These are phyloP conservation scores for Amblyraja radiata DNA, from an alignment of 2,797 vertebrate species.

Conservation along the genomic window DNA sequence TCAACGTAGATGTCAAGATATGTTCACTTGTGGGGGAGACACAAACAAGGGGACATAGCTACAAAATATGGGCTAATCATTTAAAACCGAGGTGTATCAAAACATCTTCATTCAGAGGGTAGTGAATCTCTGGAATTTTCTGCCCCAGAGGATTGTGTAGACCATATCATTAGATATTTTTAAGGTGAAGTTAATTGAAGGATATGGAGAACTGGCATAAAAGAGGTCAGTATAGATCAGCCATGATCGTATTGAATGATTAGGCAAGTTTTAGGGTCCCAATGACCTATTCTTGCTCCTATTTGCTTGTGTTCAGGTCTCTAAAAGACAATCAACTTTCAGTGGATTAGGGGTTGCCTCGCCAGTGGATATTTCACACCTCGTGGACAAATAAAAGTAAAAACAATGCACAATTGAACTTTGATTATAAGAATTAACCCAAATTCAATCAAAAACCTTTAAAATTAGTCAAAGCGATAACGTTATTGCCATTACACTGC, in stretches of 20 bases:
- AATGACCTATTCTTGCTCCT: too few species aligned
- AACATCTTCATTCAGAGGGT: background rate
- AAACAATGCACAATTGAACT: background rate
- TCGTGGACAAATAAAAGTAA: background rate
- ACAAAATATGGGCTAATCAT: too few species aligned
- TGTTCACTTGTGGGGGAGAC: too few species aligned
- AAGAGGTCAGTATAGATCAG: too few species aligned
- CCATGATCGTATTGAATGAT: too few species aligned
- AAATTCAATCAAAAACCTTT: background rate
- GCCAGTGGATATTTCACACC: background rate
- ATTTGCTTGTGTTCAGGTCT: background rate
- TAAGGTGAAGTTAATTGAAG: background rate
- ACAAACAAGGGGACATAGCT: too few species aligned
- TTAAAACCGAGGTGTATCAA: too few species aligned
- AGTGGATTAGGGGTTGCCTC: background rate
- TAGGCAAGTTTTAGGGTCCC: too few species aligned
- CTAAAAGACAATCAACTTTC: background rate
- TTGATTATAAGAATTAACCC: background rate
- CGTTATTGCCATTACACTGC: background rate
- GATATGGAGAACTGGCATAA: background rate
- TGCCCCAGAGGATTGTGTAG: too few species aligned
- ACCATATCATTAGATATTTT: background rate
- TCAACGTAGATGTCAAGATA: too few species aligned
- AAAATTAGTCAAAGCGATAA: background rate
- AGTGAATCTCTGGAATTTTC: background rate